Evolutionary conservation across 2,888 invertebrate species (phyloP).

Genomic region (Tridacna gigas): DNA sequence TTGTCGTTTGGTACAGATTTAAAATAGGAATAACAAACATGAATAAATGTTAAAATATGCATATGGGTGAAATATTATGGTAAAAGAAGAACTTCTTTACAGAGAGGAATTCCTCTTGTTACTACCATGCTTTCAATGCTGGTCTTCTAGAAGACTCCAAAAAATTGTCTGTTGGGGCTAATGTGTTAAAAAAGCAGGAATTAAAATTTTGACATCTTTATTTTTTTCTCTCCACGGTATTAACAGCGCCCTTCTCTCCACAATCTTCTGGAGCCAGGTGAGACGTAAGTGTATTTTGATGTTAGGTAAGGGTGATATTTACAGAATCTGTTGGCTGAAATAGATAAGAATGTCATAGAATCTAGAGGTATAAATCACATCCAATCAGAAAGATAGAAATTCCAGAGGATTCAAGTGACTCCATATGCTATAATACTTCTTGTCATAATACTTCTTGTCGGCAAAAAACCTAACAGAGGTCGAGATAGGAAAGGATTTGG

Average conservation of each 20-base stretch:
- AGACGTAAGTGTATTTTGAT: conserved; percentile 31
- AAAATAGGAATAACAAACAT: too few species aligned
- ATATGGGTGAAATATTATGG: too few species aligned
- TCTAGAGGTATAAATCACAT: conserved; percentile 50
- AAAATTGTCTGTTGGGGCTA: neutral
- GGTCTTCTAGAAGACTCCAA: too few species aligned
- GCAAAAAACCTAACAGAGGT: too few species aligned
- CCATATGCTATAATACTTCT: neutral
- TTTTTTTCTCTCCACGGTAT: conserved; percentile 1
- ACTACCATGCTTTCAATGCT: too few species aligned
- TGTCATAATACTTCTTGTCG: too few species aligned
- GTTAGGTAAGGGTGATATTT: conserved; percentile 28
- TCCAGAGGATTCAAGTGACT: conserved; percentile 13
- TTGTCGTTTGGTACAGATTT: too few species aligned
- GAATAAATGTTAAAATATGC: too few species aligned
- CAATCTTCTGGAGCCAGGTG: conserved; percentile 19
- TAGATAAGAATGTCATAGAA: conserved; percentile 50
- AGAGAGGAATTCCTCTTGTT: too few species aligned
- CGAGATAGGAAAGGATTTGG: too few species aligned
- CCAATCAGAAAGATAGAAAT: conserved; percentile 43
- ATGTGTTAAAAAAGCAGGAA: neutral
- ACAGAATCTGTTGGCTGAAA: conserved; percentile 23
- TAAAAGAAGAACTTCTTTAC: too few species aligned
- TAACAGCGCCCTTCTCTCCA: neutral
- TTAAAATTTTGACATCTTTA: conserved; percentile 5